A percentile compares a stretch with the other conserved stretches of the same genome.
Conservation (phyloP, 1,140 invertebrate genomes). For the Choristoneura fumiferana region DNA sequence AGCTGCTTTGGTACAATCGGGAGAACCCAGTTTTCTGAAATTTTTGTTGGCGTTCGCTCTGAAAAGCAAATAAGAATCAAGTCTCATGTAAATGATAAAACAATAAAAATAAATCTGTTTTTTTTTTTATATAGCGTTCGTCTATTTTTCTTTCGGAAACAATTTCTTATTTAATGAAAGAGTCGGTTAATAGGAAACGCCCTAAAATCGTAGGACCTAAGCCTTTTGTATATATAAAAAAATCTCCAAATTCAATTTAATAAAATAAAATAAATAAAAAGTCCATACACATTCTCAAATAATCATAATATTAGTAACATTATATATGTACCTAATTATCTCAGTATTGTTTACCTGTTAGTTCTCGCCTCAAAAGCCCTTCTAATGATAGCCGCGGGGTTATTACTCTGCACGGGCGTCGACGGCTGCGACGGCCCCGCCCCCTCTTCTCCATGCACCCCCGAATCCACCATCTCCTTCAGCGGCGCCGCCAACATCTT, state of each 20-base stretch:
- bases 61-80: conserved; percentile 33
- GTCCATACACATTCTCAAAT: too few relatives aligned
- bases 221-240: too few relatives aligned
- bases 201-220: too few relatives aligned
- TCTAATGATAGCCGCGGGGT: conserved; percentile 68
- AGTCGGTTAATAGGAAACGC: too few relatives aligned
- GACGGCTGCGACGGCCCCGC: conserved; percentile 69
- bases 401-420: conserved; percentile 63
- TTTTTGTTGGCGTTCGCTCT: conserved; percentile 81
- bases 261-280: too few relatives aligned
- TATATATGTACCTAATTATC: too few relatives aligned
- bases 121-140: too few relatives aligned
- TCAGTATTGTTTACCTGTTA: conserved; percentile 64
- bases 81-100: background rate
- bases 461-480: conserved; percentile 66
- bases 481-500: conserved; percentile 62
- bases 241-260: too few relatives aligned
- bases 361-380: conserved; percentile 77
- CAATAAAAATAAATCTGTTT: too few relatives aligned
- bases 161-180: too few relatives aligned
- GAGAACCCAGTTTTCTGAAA: conserved; percentile 87
- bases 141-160: too few relatives aligned
- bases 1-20: conserved; percentile 89
- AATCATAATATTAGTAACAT: too few relatives aligned
- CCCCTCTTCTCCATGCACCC: conserved; percentile 53